Conservation (phyloP, 2,888 invertebrate species). For the Cremastinae sp. region DNA sequence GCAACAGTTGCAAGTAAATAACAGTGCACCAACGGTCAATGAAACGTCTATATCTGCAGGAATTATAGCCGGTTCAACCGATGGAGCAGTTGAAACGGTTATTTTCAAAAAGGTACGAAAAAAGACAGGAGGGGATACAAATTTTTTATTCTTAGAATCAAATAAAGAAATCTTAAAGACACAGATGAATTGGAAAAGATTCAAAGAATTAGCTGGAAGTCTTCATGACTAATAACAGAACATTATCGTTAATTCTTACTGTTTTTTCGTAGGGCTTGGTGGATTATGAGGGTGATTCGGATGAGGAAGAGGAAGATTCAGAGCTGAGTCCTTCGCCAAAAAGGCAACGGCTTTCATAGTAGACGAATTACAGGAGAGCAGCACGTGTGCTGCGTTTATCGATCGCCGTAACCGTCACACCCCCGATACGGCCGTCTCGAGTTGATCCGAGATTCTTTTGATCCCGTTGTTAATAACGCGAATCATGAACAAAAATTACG, state of each 20-base stretch:
- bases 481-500: slow-evolving; percentile 37
- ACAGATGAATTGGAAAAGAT: too few relatives aligned
- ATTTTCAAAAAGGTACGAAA: slow-evolving; percentile 81
- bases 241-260: background rate
- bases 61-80: slow-evolving; percentile 72
- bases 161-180: too few relatives aligned
- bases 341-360: slow-evolving; percentile 89
- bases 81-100: slow-evolving; percentile 78
- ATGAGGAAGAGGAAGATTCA: slow-evolving; percentile 93
- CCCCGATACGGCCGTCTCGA: slow-evolving; percentile 61
- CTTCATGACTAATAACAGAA: too few relatives aligned
- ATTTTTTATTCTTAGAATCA: too few relatives aligned
- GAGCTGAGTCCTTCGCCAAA: slow-evolving; percentile 85
- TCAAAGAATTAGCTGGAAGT: too few relatives aligned
- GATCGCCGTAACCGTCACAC: slow-evolving; percentile 68
- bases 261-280: slow-evolving; percentile 89
- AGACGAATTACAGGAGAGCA: slow-evolving; percentile 73
- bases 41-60: slow-evolving; percentile 74
- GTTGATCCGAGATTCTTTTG: slow-evolving; percentile 62
- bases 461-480: slow-evolving; percentile 55
- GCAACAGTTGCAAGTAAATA: slow-evolving; percentile 76
- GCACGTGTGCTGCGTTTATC: slow-evolving; percentile 72
- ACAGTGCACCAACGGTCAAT: slow-evolving; percentile 72
- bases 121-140: too few relatives aligned
- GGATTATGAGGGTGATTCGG: slow-evolving; percentile 98